phyloP scores from a whole-genome alignment of 2,113 vertebrate genomes.

The Grallaria varia region DNA sequence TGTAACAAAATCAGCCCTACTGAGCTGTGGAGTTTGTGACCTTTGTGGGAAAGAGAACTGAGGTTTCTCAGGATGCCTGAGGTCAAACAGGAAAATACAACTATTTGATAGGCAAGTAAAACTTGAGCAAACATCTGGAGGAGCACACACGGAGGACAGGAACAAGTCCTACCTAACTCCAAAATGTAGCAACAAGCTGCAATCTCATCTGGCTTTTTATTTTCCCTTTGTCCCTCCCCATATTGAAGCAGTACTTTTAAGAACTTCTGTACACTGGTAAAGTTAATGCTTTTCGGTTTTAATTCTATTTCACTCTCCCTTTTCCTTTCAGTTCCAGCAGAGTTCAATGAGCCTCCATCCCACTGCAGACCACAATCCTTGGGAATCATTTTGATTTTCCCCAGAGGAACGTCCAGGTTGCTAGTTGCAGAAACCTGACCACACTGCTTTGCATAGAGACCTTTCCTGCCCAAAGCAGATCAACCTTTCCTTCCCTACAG shows the following conservation, averaged over 20 bases:
- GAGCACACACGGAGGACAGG: neutral
- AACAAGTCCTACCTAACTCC: neutral
- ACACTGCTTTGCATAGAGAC: neutral
- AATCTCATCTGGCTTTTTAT: neutral
- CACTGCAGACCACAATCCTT: neutral
- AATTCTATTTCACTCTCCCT: neutral
- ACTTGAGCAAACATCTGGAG: neutral
- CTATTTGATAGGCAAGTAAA: neutral
- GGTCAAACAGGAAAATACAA: constrained; percentile 24
- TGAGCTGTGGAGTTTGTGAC: constrained; percentile 25
- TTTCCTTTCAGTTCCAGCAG: neutral
- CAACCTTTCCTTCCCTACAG: neutral
- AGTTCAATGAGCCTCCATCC: neutral
- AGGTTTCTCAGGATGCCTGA: neutral
- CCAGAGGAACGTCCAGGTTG: neutral
- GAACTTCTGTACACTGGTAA: neutral
- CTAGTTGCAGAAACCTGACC: neutral
- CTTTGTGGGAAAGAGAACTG: neutral
- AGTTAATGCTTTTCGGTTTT: neutral
- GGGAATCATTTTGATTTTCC: neutral
- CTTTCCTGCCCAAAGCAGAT: neutral
- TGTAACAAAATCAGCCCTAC: constrained; percentile 43
- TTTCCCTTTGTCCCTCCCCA: neutral
- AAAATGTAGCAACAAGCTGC: neutral
- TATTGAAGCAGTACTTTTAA: neutral